These are phyloP conservation scores for Vidua macroura DNA, from an alignment of 2,113 vertebrate genomes.

Conservation along the genomic window DNA sequence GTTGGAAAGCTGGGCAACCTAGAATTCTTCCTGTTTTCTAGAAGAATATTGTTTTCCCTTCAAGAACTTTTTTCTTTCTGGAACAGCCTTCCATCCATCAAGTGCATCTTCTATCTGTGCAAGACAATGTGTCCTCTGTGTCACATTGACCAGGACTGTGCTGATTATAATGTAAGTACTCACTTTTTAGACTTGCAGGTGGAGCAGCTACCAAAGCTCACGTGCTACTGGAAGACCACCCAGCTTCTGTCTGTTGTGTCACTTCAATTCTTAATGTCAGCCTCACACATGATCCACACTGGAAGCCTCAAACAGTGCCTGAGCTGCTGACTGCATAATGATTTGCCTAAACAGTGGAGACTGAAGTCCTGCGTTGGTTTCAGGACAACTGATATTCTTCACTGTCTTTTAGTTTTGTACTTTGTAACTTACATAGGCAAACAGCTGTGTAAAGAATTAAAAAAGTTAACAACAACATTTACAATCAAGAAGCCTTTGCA, in stretches of 20 bases:
- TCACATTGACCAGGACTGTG: neutral
- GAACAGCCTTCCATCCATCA: neutral
- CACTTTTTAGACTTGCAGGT: neutral
- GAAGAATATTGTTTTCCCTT: neutral
- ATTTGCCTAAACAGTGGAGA: neutral
- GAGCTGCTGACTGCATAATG: neutral
- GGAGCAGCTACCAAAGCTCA: neutral
- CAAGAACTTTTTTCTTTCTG: neutral
- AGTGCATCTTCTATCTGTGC: neutral
- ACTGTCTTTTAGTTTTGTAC: neutral
- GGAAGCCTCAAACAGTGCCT: neutral
- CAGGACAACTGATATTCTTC: neutral
- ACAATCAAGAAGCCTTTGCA: neutral
- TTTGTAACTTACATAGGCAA: neutral
- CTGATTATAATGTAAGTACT: accelerated
- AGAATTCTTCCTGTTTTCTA: neutral
- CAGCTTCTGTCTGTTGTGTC: neutral
- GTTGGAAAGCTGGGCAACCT: neutral
- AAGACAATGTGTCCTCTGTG: neutral
- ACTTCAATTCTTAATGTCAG: neutral
- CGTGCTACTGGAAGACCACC: neutral
- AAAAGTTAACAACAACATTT: neutral
- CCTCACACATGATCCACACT: neutral
- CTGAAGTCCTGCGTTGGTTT: neutral
- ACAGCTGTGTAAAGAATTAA: neutral